These are phyloP conservation scores for Sternarchorhynchus goeldii DNA, from an alignment of 2,797 vertebrate genomes.

Conservation along the genomic window DNA sequence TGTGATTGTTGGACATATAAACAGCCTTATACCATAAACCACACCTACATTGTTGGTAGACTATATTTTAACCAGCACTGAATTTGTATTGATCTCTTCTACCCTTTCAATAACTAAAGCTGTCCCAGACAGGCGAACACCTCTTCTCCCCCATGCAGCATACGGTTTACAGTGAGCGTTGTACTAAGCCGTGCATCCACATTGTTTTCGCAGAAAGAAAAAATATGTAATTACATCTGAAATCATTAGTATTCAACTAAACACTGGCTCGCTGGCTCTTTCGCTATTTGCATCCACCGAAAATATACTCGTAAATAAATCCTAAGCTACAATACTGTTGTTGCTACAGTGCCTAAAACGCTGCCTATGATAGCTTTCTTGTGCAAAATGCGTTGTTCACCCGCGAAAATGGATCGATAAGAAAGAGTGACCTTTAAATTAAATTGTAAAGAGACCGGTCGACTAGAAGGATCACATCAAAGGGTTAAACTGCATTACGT, in stretches of 20 bases:
- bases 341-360: slow-evolving; percentile 69
- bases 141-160: slow-evolving; percentile 23
- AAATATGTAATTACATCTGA: background rate
- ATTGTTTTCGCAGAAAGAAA: too few relatives aligned
- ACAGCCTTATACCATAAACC: slow-evolving; percentile 6
- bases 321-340: slow-evolving; percentile 45
- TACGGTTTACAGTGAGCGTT: background rate
- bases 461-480: slow-evolving; percentile 69
- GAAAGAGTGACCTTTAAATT: slow-evolving; percentile 83
- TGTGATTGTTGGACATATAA: background rate
- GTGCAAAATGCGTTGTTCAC: slow-evolving; percentile 70
- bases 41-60: slow-evolving; percentile 14
- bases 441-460: slow-evolving; percentile 79
- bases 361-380: slow-evolving; percentile 77
- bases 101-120: slow-evolving; percentile 73
- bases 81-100: slow-evolving; percentile 80
- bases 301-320: background rate
- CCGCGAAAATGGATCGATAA: slow-evolving; percentile 78
- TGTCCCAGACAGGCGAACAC: slow-evolving; percentile 67
- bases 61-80: slow-evolving; percentile 56
- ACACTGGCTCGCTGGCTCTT: slow-evolving; percentile 10
- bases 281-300: background rate
- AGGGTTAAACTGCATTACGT: slow-evolving; percentile 70
- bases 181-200: background rate
- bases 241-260: background rate